A percentile compares a stretch with the other conserved stretches of the same genome.
Evolutionary conservation across 2,797 vertebrate genomes (phyloP).

Genomic region (Malurus leucopterus): DNA sequence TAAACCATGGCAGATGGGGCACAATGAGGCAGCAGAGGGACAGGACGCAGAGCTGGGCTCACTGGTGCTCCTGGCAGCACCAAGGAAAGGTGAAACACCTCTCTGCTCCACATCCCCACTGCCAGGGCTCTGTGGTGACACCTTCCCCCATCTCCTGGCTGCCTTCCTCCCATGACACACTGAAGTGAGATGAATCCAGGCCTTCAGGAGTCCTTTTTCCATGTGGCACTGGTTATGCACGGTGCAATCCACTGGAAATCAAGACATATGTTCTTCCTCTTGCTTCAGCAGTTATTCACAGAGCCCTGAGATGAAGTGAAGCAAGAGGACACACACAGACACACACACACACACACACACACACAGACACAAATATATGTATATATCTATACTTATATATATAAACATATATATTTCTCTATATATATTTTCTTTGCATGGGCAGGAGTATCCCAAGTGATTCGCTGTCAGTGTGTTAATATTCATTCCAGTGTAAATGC

Average conservation of each 20-base stretch:
- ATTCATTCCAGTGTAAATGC: not conserved
- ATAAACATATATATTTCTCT: too few relatives aligned
- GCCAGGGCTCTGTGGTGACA: not conserved
- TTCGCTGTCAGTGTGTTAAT: not conserved
- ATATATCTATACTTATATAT: too few relatives aligned
- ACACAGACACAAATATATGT: accelerated
- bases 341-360: too few relatives aligned
- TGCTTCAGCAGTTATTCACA: slow-evolving; percentile 17
- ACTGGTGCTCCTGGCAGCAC: not conserved
- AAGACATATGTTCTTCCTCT: slow-evolving; percentile 6
- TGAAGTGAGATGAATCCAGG: slow-evolving; percentile 51
- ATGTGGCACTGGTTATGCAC: not conserved
- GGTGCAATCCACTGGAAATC: not conserved
- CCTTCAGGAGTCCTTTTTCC: slow-evolving; percentile 60
- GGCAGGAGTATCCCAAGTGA: not conserved
- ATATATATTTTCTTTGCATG: not conserved
- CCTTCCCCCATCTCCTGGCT: not conserved
- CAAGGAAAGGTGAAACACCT: not conserved
- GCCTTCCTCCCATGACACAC: not conserved
- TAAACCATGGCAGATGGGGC: not conserved
- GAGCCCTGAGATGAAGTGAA: not conserved
- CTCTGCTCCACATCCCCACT: accelerated
- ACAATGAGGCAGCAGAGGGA: not conserved
- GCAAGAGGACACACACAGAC: not conserved
- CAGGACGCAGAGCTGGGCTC: not conserved